These are phyloP conservation scores for Myripristis murdjan DNA, from an alignment of 2,797 vertebrate genomes.

Conservation along the genomic window DNA sequence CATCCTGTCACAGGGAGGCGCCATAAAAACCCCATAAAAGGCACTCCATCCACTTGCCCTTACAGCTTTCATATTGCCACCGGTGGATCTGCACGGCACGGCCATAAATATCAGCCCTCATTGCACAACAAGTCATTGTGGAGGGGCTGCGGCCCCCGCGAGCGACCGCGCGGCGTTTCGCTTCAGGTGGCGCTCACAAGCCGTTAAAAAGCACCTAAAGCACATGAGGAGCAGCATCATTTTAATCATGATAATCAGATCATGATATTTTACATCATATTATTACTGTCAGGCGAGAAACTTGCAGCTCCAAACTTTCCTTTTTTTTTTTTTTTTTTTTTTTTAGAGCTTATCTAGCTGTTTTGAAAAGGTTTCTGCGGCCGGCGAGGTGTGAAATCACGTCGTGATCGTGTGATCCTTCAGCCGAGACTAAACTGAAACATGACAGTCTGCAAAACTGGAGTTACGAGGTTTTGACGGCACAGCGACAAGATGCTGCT, in stretches of 20 bases:
- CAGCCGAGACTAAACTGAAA: no score
- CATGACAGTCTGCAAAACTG: no score
- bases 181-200: conserved; percentile 26
- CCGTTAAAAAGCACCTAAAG: conserved; percentile 26
- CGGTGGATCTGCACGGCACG: conserved; percentile 29
- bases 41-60: conserved; percentile 51
- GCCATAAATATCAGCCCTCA: conserved; percentile 58
- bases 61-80: conserved; percentile 39
- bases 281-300: no score
- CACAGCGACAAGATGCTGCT: neutral
- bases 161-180: conserved; percentile 30
- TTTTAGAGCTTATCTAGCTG: no score
- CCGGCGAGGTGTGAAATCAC: no score
- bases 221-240: conserved; percentile 12
- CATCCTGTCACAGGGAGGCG: conserved; percentile 39
- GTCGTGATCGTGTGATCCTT: no score
- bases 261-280: conserved; percentile 1
- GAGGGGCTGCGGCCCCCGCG: conserved; percentile 42
- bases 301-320: no score
- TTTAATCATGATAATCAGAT: conserved; percentile 18
- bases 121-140: conserved; percentile 42
- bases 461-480: no score
- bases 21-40: conserved; percentile 65
- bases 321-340: no score
- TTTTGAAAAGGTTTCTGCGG: no score